Evolutionary conservation across 2,888 invertebrate species (phyloP), one percentile per base, ranked within the genome.

Genomic region (Cepaea hortensis): DNA sequence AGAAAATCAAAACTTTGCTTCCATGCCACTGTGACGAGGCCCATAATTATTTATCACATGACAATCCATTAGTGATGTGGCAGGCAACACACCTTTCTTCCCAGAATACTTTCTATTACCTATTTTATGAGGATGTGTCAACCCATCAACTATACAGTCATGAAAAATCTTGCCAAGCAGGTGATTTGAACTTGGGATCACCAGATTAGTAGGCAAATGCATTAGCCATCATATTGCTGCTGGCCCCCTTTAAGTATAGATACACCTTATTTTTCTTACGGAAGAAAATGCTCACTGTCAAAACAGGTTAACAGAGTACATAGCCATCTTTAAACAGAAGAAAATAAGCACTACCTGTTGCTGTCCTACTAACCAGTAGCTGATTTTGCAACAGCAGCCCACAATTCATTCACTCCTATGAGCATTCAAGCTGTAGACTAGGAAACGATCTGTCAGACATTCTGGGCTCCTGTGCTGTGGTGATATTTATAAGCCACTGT

Each of bases 361-460:
- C 2, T 9, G 3, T 23, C 1, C 35, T 62, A 23, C 15, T 48
- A 3, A 35, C 20, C 62, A 23, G 7, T 15, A 62, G 7, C 35
- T 79, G 7, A 70, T 61, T 46, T 72, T 55, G 20, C 55, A 82
- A 3, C 65, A 20, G 35, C 15, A 80, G 46, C 65, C 46, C 35
- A 80, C 79, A 61, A n/a, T 80, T 65, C 62, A 80, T 80, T 80
- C 65, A 23, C 3, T 80, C 65, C 35, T 62, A 55, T 11, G 6
- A 55, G 55, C 62, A 35, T 18, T 82, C 61, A 50, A 20, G 7
- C 23, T 55, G 55, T 5, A 13, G n/a, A n/a, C 15, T 81, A 18
- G 13, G 46, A 11, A 61, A 79, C 35, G 55, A 35, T 35, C 75
- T 85, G 61, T 85, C 85, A 85, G 35, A 85, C 85, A 65, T 72